phyloP scores from a whole-genome alignment of 1,140 invertebrate species.

The Lepidurus couesii region DNA sequence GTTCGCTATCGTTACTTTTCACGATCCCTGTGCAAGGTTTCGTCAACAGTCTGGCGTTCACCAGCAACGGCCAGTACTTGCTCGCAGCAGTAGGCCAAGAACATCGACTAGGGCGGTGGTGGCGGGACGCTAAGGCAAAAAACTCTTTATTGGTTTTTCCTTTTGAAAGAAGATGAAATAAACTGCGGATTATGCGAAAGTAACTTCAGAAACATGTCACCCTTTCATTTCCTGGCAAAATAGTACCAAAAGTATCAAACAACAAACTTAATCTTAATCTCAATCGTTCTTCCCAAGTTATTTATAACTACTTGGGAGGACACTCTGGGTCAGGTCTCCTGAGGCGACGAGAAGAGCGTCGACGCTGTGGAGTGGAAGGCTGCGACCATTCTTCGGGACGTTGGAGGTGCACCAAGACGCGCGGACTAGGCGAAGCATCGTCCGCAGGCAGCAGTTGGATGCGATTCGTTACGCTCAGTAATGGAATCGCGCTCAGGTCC shows the following conservation, averaged over 20 bases:
- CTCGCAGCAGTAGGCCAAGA: slow-evolving; percentile 88
- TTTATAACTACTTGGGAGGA: no score
- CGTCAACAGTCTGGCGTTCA: slow-evolving; percentile 84
- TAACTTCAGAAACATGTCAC: no score
- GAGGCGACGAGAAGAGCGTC: neutral
- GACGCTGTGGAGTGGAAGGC: neutral
- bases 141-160: slow-evolving; percentile 50
- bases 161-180: neutral
- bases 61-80: slow-evolving; percentile 67
- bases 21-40: slow-evolving; percentile 73
- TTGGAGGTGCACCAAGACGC: neutral
- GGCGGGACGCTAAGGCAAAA: slow-evolving; percentile 68
- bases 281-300: no score
- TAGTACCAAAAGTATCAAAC: no score
- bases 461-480: neutral
- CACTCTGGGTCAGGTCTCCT: neutral
- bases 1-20: slow-evolving; percentile 59
- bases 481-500: neutral
- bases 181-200: no score
- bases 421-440: neutral
- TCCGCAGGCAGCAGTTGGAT: neutral
- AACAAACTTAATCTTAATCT: no score
- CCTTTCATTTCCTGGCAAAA: no score
- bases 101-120: slow-evolving; percentile 89
- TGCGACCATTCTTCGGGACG: neutral